phyloP scores from a whole-genome alignment of 1,140 invertebrate genomes.

The Oncopodura yosiiana region DNA sequence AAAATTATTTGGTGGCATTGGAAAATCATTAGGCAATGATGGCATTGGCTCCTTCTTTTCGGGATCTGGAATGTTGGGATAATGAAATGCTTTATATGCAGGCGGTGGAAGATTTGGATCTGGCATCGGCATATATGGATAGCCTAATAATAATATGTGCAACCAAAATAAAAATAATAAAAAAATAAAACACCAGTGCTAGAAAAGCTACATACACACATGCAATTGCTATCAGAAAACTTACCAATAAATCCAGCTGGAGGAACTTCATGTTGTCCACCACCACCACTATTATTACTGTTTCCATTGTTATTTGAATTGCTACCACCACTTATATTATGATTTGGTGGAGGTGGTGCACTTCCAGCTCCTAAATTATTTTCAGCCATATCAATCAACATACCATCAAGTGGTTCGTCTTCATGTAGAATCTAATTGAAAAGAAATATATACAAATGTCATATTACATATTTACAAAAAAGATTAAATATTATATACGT shows the following conservation, averaged over 20 bases:
- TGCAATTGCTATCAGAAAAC: no score
- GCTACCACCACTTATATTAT: constrained; percentile 42
- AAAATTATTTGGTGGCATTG: constrained; percentile 3
- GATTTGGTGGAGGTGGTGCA: constrained; percentile 35
- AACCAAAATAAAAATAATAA: not conserved
- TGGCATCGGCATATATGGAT: constrained; percentile 33
- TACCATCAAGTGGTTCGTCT: constrained; percentile 57
- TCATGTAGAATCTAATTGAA: constrained; percentile 59
- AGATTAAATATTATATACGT: not conserved
- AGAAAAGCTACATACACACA: not conserved
- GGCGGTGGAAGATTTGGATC: constrained; percentile 51
- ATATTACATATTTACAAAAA: not conserved
- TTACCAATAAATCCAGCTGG: constrained; percentile 66
- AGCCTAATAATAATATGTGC: constrained; percentile 10
- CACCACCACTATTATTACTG: constrained; percentile 41
- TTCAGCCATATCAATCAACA: constrained; percentile 61
- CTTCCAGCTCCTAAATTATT: constrained; percentile 30
- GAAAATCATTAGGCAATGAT: not conserved
- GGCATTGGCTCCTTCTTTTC: constrained; percentile 38
- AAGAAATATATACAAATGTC: not conserved
- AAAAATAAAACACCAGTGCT: not conserved
- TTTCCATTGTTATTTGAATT: constrained; percentile 34
- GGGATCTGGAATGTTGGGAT: constrained; percentile 35
- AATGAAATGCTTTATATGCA: constrained; percentile 46
- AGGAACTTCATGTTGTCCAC: constrained; percentile 40